A percentile compares a stretch with the other conserved stretches of the same genome.
Conservation (phyloP, 2,113 vertebrate species). For the Dipodomys spectabilis region DNA sequence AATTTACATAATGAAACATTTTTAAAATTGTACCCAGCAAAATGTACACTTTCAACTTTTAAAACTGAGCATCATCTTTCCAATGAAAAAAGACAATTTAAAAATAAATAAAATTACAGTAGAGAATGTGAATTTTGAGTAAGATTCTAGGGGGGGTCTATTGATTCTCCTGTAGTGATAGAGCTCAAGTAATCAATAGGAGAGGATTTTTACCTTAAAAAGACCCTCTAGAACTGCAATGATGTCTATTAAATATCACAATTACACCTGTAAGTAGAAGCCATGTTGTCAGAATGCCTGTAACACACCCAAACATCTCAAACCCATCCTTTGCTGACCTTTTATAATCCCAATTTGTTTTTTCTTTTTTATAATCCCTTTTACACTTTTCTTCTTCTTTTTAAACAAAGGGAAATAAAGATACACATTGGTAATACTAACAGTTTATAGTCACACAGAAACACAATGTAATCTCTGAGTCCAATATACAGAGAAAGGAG, state of each 20-base stretch:
- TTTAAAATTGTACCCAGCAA: no score
- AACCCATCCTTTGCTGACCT: conserved; percentile 87
- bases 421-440: no score
- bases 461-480: conserved; percentile 90
- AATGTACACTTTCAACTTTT: conserved; percentile 92
- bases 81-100: conserved; percentile 88
- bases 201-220: conserved; percentile 93
- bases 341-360: conserved; percentile 33
- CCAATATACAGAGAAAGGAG: conserved; percentile 90
- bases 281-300: conserved; percentile 95
- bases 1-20: no score
- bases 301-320: conserved; percentile 90
- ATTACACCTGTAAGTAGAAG: conserved; percentile 92
- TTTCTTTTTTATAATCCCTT: conserved; percentile 70
- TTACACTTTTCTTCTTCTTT: conserved; percentile 62
- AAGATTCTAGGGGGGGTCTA: conserved; percentile 90
- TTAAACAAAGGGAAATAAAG: no score
- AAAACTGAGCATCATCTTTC: conserved; percentile 93
- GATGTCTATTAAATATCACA: conserved; percentile 97
- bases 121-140: conserved; percentile 91
- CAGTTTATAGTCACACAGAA: conserved; percentile 83
- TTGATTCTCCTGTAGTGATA: conserved; percentile 89
- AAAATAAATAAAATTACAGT: conserved; percentile 91
- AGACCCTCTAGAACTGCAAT: conserved; percentile 97
- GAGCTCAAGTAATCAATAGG: conserved; percentile 90